Percentiles rank a stretch among this genome's conserved stretches.
Evolutionary conservation across 2,113 vertebrate species (phyloP).

Genomic region (Ondatra zibethicus): DNA sequence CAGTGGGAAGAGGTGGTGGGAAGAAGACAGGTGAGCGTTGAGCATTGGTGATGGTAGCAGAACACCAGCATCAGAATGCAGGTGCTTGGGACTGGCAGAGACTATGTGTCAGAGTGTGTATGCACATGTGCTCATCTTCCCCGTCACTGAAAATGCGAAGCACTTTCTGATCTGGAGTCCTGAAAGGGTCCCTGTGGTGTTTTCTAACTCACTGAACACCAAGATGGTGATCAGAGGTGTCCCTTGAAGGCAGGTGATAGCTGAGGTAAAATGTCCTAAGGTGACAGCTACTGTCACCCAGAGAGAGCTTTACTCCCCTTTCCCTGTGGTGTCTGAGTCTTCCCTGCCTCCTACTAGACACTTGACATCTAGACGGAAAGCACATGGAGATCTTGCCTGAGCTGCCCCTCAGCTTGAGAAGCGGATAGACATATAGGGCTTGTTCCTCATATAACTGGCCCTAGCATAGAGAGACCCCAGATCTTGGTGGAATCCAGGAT

Average conservation of each 20-base stretch:
- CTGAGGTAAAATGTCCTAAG: not conserved
- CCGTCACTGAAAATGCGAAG: fast-evolving
- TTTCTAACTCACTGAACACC: not conserved
- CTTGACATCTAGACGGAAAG: not conserved
- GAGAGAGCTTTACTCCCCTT: too few relatives aligned
- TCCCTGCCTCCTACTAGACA: not conserved
- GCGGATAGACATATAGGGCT: fast-evolving
- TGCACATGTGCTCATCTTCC: fast-evolving
- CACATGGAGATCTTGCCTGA: fast-evolving
- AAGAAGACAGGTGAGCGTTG: not conserved
- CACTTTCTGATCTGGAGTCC: not conserved
- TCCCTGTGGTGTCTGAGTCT: fast-evolving
- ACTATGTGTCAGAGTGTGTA: too few relatives aligned
- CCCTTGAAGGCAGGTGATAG: too few relatives aligned
- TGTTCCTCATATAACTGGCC: not conserved
- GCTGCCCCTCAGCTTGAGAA: not conserved
- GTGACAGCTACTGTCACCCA: not conserved
- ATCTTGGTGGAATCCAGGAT: not conserved
- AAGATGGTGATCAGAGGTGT: not conserved
- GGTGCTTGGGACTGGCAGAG: not conserved
- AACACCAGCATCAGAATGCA: not conserved
- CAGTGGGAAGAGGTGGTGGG: not conserved
- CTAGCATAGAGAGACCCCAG: not conserved
- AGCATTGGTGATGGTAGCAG: not conserved
- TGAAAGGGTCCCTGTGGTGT: not conserved